Evolutionary conservation across 1,140 invertebrate species (phyloP).

Genomic region (Sitophilus oryzae): DNA sequence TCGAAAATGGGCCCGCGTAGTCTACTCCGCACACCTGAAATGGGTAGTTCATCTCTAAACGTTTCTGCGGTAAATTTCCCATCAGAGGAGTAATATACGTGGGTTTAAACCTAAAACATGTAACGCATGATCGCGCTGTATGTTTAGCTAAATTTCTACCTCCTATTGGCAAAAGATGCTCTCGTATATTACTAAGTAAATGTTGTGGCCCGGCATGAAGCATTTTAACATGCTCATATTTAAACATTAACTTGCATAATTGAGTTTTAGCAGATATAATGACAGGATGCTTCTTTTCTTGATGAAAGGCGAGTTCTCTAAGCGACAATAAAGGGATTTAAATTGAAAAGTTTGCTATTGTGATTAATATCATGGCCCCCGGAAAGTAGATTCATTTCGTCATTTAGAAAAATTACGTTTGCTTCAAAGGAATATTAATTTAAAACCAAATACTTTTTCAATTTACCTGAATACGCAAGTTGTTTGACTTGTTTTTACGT

Average conservation of each 20-base stretch:
- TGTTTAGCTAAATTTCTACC: slow-evolving; percentile 26
- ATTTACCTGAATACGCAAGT: no score
- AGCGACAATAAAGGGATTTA: slow-evolving; percentile 42
- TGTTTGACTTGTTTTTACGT: no score
- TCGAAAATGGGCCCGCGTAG: slow-evolving; percentile 18
- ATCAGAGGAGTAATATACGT: slow-evolving; percentile 29
- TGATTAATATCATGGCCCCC: background rate
- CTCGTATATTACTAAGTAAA: no score
- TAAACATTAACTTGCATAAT: no score
- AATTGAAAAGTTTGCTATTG: slow-evolving; percentile 25
- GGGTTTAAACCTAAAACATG: slow-evolving; percentile 19
- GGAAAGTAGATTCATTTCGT: slow-evolving; percentile 9
- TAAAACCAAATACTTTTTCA: no score
- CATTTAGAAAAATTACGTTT: no score
- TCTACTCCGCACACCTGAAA: slow-evolving; percentile 30
- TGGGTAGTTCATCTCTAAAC: slow-evolving; percentile 27
- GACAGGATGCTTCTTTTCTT: slow-evolving; percentile 33
- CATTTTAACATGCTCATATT: no score
- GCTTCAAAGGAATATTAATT: no score
- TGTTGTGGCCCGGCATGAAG: no score
- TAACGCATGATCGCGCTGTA: slow-evolving; percentile 22
- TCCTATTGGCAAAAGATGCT: slow-evolving; percentile 27
- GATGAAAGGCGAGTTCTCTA: slow-evolving; percentile 30
- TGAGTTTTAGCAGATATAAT: slow-evolving; percentile 29
- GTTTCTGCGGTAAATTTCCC: slow-evolving; percentile 38